Evolutionary conservation across 2,797 vertebrate species (phyloP), one percentile per base, ranked within the genome.

Genomic region (Mormyrops attenuatus): DNA sequence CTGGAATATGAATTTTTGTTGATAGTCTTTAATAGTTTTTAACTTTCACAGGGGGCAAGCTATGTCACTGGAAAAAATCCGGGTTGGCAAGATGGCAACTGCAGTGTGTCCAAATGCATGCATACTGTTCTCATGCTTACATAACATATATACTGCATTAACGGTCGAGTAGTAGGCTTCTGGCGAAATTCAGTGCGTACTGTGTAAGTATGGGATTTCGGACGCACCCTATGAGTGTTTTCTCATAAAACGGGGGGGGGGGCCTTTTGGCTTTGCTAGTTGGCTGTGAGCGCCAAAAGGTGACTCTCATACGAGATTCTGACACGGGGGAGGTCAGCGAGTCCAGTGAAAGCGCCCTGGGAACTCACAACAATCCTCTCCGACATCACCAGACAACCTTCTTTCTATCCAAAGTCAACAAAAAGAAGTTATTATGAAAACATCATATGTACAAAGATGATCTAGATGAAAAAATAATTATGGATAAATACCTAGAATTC

Each of bases 311-410:
- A 60, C 34, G 47, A 52, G 86, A 34, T 89, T 88, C 69, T 88
- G 57, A 53, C 52, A 88, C 9, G 11, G 88, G 11, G 77, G 73
- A 89, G 90, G 85, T 89, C 73, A 89, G 13, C 20, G 80, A 80
- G 87, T 47, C 69, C 57, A 87, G 85, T 82, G 34, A 66, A 85
- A 90, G 7, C 53, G 88, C 89, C 86, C n/a, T 85, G 85, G 34
- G 30, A 53, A 60, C 30, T 85, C 87, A 89, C 87, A 89, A 80
- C 90, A 89, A 69, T 82, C 90, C 87, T 89, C 66, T 88, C 44
- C 41, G 85, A 44, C 87, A 26, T 88, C 41, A 13, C 69, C 69
- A 22, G 38, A 90, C 53, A 7, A 52, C 47, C 52, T 88, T 82
- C 86, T 89, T 63, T 69, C 69, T 57, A 82, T 88, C 88, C 87